A percentile compares a stretch with the other conserved stretches of the same genome.
These are phyloP conservation scores for Ondatra zibethicus DNA, from an alignment of 2,113 vertebrate genomes.

Conservation along the genomic window DNA sequence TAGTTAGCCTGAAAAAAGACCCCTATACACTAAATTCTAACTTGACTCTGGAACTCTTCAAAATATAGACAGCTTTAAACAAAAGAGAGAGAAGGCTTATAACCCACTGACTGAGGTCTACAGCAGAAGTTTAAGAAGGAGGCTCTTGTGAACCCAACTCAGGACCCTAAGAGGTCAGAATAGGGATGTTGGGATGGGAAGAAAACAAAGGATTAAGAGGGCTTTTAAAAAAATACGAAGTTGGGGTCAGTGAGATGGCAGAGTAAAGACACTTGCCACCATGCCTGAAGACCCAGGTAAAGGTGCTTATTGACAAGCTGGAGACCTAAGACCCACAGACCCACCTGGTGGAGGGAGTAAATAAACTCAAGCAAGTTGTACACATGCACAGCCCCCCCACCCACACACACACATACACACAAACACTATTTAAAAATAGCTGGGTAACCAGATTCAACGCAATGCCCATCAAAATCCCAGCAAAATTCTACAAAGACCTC, in stretches of 20 bases:
- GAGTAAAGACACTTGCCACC: background rate
- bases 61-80: background rate
- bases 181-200: background rate
- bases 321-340: background rate
- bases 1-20: background rate
- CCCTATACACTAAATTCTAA: conserved; percentile 36
- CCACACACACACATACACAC: background rate
- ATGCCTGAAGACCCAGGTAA: background rate
- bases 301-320: background rate
- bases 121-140: background rate
- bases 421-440: background rate
- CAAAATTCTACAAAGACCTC: too few relatives aligned
- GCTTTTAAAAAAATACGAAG: background rate
- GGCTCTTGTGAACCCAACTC: background rate
- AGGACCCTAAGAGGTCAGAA: background rate
- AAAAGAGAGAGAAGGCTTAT: background rate
- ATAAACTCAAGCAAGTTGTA: background rate
- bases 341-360: background rate
- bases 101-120: background rate
- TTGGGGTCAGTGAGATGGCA: background rate
- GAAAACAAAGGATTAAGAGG: background rate
- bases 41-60: background rate
- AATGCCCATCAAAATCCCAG: too few relatives aligned
- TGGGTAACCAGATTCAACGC: too few relatives aligned
- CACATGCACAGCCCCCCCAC: background rate